phyloP scores from a whole-genome alignment of 2,888 invertebrate species.

The Nomada hirtipes region DNA sequence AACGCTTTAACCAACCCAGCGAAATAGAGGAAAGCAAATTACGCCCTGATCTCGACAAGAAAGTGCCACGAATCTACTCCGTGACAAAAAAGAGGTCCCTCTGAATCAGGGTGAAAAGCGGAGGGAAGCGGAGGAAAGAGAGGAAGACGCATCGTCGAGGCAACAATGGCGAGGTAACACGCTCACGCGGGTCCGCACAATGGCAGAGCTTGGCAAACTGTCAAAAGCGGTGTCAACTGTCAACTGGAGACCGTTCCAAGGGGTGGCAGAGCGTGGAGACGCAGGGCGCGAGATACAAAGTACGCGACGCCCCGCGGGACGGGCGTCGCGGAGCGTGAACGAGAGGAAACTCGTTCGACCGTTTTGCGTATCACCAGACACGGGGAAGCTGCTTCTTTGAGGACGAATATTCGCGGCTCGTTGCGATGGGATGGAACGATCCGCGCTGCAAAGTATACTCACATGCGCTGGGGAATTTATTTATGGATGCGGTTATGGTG shows the following conservation, averaged over 20 bases:
- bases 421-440: slow-evolving; percentile 8
- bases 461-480: background rate
- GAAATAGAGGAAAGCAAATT: background rate
- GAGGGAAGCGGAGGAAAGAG: slow-evolving; percentile 23
- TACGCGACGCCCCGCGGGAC: slow-evolving; percentile 31
- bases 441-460: background rate
- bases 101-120: slow-evolving; percentile 5
- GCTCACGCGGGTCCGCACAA: slow-evolving; percentile 81
- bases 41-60: background rate
- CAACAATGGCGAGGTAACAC: slow-evolving; percentile 79
- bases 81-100: background rate
- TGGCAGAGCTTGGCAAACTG: slow-evolving; percentile 78
- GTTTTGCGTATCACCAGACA: slow-evolving; percentile 17
- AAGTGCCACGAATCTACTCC: background rate
- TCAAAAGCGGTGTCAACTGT: slow-evolving; percentile 82
- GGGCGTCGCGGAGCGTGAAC: slow-evolving; percentile 46
- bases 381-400: background rate
- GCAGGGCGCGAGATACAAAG: slow-evolving; percentile 44
- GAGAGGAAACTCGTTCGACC: slow-evolving; percentile 30
- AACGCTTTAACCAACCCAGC: too few relatives aligned
- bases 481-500: background rate
- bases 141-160: slow-evolving; percentile 48
- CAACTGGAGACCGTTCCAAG: slow-evolving; percentile 61
- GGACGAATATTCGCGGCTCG: background rate
- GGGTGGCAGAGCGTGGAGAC: slow-evolving; percentile 71